phyloP scores from a whole-genome alignment of 2,888 invertebrate species.

The Spialia ferax region DNA sequence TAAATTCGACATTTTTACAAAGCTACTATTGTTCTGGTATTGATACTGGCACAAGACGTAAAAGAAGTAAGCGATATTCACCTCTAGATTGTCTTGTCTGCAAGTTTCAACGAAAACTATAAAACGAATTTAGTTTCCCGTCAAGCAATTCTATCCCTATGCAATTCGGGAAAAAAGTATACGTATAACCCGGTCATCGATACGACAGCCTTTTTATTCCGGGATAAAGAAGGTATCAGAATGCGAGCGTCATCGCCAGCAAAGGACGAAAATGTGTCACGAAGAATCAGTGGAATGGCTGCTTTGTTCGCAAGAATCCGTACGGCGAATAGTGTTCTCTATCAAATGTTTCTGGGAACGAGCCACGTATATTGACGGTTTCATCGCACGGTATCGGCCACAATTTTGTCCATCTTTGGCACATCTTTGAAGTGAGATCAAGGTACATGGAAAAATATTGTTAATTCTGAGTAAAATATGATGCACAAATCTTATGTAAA shows the following conservation, averaged over 20 bases:
- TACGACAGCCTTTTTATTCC: conserved; percentile 28
- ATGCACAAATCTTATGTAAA: too few species aligned
- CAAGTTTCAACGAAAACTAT: too few species aligned
- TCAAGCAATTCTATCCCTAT: background rate
- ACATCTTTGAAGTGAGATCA: background rate
- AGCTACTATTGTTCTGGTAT: too few species aligned
- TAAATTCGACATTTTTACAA: too few species aligned
- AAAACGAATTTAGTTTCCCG: too few species aligned
- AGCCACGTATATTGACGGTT: background rate
- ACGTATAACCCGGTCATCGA: conserved; percentile 6
- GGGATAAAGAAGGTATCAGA: conserved; percentile 31
- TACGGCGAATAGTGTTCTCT: background rate
- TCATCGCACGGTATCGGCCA: background rate
- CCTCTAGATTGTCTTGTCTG: too few species aligned
- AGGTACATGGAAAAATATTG: too few species aligned
- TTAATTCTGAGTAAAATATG: too few species aligned
- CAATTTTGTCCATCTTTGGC: too few species aligned
- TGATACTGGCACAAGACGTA: too few species aligned
- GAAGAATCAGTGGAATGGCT: conserved; percentile 4
- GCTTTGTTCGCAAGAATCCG: conserved; percentile 9
- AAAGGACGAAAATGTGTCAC: conserved; percentile 18
- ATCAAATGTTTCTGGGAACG: background rate
- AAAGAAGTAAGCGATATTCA: too few species aligned
- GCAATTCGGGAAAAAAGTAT: background rate
- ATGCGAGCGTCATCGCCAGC: conserved; percentile 16